These are phyloP conservation scores for Sphaerophoria taeniata DNA, from an alignment of 2,888 invertebrate genomes.

Conservation along the genomic window DNA sequence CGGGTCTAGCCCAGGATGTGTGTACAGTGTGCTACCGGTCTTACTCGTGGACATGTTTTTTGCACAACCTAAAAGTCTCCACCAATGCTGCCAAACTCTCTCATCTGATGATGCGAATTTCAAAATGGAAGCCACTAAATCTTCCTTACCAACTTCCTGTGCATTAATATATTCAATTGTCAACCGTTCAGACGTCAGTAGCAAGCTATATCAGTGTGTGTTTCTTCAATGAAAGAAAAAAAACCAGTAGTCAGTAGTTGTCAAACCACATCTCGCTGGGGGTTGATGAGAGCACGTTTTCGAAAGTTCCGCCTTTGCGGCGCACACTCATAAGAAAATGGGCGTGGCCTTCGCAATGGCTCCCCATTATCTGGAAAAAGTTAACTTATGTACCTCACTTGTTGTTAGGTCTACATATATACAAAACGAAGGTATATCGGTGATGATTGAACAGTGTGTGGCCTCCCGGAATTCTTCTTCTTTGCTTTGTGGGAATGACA, in stretches of 20 bases:
- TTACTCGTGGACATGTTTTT: conserved; percentile 25
- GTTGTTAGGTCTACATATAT: background rate
- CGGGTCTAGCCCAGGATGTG: conserved; percentile 58
- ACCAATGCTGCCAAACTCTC: conserved; percentile 37
- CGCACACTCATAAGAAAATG: conserved; percentile 57
- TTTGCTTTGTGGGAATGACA: background rate
- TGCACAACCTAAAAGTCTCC: conserved; percentile 7
- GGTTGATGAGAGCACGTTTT: conserved; percentile 56
- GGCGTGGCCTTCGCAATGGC: conserved; percentile 60
- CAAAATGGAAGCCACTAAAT: conserved; percentile 23
- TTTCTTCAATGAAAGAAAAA: background rate
- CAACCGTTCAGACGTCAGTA: conserved; percentile 41
- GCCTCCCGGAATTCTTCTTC: conserved; percentile 59
- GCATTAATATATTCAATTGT: conserved; percentile 31
- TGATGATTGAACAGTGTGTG: conserved; percentile 62
- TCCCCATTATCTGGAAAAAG: conserved; percentile 56
- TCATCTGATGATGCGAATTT: background rate
- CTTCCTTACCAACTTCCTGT: background rate
- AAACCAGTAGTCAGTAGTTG: conserved; percentile 67
- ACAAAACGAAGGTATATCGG: background rate
- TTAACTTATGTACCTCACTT: conserved; percentile 36
- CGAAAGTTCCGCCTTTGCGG: conserved; percentile 40
- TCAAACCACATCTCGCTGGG: conserved; percentile 68
- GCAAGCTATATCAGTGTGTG: conserved; percentile 32
- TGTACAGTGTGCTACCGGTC: conserved; percentile 13